Percentiles rank a stretch among this genome's conserved stretches.
phyloP scores from a whole-genome alignment of 2,113 vertebrate species.

The Rallus limicola region DNA sequence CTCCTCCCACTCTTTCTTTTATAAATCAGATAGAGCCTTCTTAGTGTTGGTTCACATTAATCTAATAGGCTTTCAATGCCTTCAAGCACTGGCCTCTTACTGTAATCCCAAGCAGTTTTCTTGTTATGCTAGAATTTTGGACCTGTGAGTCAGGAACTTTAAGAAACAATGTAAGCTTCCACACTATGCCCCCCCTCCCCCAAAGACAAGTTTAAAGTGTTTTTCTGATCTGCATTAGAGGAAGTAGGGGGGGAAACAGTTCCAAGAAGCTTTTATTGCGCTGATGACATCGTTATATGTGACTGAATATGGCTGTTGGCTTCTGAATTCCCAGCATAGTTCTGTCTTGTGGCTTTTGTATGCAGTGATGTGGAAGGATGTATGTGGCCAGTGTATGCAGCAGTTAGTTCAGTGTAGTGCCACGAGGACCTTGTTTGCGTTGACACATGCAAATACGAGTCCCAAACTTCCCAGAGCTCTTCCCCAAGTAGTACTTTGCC shows the following conservation, averaged over 20 bases:
- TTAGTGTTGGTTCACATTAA: background rate
- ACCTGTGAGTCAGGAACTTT: background rate
- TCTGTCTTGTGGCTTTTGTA: background rate
- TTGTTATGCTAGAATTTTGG: background rate
- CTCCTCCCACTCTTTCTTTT: background rate
- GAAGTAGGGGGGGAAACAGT: rapidly evolving
- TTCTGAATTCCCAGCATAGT: background rate
- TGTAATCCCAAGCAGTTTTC: background rate
- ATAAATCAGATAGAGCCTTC: background rate
- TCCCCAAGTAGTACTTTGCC: background rate
- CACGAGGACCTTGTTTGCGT: background rate
- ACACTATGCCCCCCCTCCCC: too few relatives aligned
- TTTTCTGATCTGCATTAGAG: background rate
- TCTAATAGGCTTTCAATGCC: background rate
- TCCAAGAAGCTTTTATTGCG: background rate
- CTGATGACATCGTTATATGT: background rate
- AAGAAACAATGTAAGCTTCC: background rate
- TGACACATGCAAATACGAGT: rapidly evolving
- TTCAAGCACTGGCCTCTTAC: background rate
- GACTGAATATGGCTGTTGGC: background rate
- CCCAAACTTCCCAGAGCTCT: background rate
- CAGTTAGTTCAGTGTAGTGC: background rate
- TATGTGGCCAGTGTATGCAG: background rate
- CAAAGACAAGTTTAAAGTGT: background rate
- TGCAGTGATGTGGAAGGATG: background rate